phyloP scores from a whole-genome alignment of 2,797 vertebrate genomes.

The Esox lucius region DNA sequence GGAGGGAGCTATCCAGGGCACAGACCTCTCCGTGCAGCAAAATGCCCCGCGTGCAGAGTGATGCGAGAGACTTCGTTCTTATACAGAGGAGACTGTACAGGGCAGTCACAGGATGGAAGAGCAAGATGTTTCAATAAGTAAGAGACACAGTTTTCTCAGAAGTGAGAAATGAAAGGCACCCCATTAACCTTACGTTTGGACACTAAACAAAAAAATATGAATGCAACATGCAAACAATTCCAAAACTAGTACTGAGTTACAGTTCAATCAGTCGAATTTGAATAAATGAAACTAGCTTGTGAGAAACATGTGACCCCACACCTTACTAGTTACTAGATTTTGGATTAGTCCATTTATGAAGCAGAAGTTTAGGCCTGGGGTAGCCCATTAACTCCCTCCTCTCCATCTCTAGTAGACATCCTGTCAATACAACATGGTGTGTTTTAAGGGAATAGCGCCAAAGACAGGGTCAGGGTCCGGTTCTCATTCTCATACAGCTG shows the following conservation, averaged over 20 bases:
- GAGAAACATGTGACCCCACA: no score
- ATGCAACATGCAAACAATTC: no score
- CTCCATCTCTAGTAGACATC: background rate
- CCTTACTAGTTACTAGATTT: no score
- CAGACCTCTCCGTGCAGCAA: slow-evolving; percentile 26
- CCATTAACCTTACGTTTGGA: background rate
- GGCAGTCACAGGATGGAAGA: slow-evolving; percentile 7
- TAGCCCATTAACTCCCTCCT: slow-evolving; percentile 7
- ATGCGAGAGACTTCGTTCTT: slow-evolving; percentile 3
- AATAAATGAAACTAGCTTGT: no score
- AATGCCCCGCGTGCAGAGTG: background rate
- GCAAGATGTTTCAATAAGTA: slow-evolving; percentile 35
- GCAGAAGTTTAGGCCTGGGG: background rate
- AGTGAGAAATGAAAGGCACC: background rate
- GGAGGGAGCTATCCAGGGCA: slow-evolving; percentile 17
- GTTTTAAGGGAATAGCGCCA: background rate
- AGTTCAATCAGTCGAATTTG: no score
- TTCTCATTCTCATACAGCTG: slow-evolving; percentile 48
- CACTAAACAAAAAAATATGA: no score
- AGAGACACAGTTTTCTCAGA: background rate
- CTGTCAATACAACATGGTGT: background rate
- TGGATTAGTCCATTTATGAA: no score
- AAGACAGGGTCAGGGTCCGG: slow-evolving; percentile 44
- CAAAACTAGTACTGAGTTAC: no score
- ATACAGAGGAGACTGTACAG: background rate